Base-by-base conservation (phyloP, 2,797 vertebrate genomes). In the Lerista edwardsae region DNA sequence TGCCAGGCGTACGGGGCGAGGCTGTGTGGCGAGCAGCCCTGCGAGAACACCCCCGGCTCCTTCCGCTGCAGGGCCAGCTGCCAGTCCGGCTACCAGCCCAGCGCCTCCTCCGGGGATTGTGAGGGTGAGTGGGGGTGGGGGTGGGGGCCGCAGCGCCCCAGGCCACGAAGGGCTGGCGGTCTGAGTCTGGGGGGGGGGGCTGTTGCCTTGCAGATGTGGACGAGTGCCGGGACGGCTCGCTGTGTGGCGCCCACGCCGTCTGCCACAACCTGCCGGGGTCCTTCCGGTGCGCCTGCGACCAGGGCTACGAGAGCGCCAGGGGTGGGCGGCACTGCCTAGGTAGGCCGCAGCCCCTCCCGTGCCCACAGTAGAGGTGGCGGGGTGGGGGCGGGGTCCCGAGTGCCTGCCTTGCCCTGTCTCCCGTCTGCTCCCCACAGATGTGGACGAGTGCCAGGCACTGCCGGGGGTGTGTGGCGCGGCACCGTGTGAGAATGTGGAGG, bases 21-120 rank as follows among this genome's bases (percentile, higher is more conserved):
- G 0, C 94, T 97, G 0, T 98, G 98, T 2, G 94, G 93, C 1
- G 91, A 95, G 0, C 96, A 93, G 88, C 96, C 95, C 1, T 98
- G 98, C 65, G 96, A 97, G 90, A 98, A 98, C 79, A 96, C 96
- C 1, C 97, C 97, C 0, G 98, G 98, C 29, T 98, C 97, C 2
- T 98, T 95, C 92, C 96, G 73, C 82, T 98, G 98, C 68, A 55
- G 96, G 2, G 90, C 95, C 0, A 93, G 94, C 87, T 98, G 98
- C 82, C 95, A 96, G 64, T 95, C 96, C 0, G 98, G 97, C 1
- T 97, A 96, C 91, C 94, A 89, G 81, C 90, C 94, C 23, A 93
- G 93, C 0, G 71, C 75, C 21, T 87, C 90, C 0, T 87, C 90
- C 0, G 97, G 97, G 12, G 91, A 94, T 74, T 98, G 98, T 75